phyloP scores from a whole-genome alignment of 1,140 invertebrate genomes.

The Gryon sp. region DNA sequence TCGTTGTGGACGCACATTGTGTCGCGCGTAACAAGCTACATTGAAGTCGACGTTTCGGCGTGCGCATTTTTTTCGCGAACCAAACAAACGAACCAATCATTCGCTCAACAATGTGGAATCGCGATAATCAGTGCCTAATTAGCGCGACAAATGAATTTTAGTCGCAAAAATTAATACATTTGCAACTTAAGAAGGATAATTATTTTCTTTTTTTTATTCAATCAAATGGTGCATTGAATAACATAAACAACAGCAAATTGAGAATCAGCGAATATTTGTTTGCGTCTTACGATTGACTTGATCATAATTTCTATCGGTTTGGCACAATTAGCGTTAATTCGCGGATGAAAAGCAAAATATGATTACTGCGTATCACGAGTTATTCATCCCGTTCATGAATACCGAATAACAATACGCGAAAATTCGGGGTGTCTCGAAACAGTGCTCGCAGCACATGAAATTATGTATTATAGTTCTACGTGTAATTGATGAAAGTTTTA shows the following conservation, averaged over 20 bases:
- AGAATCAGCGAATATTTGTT: not conserved
- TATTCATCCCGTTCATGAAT: slow-evolving; percentile 62
- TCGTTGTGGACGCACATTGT: not conserved
- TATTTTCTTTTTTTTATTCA: not conserved
- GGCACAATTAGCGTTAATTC: slow-evolving; percentile 56
- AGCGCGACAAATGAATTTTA: slow-evolving; percentile 19
- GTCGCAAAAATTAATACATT: slow-evolving; percentile 5
- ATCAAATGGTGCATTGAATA: not conserved
- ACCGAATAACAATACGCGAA: slow-evolving; percentile 61
- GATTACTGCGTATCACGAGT: slow-evolving; percentile 60
- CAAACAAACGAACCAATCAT: slow-evolving; percentile 57
- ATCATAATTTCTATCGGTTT: too few relatives aligned
- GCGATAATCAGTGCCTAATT: slow-evolving; percentile 54
- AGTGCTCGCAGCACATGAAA: slow-evolving; percentile 56
- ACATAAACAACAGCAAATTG: not conserved
- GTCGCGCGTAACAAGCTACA: slow-evolving; percentile 43
- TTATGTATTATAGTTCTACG: slow-evolving; percentile 65
- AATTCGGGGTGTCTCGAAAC: slow-evolving; percentile 59
- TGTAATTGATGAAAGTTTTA: slow-evolving; percentile 67
- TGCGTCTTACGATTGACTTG: too few relatives aligned
- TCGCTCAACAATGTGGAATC: slow-evolving; percentile 26
- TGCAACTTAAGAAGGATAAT: too few relatives aligned
- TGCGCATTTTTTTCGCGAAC: slow-evolving; percentile 35
- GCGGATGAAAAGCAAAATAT: slow-evolving; percentile 56
- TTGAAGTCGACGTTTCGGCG: slow-evolving; percentile 30